Evolutionary conservation across 1,140 invertebrate species (phyloP).

Genomic region (Brachionus asplanchnoidis): DNA sequence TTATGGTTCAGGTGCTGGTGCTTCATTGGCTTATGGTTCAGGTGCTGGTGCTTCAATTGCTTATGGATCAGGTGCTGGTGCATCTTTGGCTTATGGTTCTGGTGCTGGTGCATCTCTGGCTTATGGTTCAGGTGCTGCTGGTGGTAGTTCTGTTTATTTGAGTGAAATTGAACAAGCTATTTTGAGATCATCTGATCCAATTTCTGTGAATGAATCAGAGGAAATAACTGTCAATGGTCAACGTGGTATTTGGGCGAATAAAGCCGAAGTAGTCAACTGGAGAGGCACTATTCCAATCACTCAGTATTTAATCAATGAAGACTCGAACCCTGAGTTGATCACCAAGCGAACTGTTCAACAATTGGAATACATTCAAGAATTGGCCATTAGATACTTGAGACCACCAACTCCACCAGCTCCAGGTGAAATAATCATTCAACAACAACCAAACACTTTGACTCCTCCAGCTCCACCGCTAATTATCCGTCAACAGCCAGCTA

Average conservation of each 20-base stretch:
- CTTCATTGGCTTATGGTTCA: neutral
- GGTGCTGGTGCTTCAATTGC: neutral
- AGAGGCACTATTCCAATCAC: constrained; percentile 25
- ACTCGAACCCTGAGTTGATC: constrained; percentile 35
- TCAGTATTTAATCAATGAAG: constrained; percentile 37
- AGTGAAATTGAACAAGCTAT: constrained; percentile 17
- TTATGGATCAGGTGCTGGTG: neutral
- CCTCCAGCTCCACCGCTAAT: constrained; percentile 40
- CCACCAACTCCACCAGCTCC: constrained; percentile 42
- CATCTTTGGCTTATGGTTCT: neutral
- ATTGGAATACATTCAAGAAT: constrained; percentile 34
- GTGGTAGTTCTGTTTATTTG: neutral
- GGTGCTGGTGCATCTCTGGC: neutral
- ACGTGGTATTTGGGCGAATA: constrained; percentile 36
- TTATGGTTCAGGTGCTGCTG: neutral
- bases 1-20: neutral
- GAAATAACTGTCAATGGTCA: constrained; percentile 39
- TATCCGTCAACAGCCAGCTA: constrained; percentile 38
- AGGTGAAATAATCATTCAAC: constrained; percentile 38
- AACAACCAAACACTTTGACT: neutral
- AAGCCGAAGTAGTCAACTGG: constrained; percentile 30
- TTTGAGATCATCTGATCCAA: constrained; percentile 32
- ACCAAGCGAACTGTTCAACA: neutral
- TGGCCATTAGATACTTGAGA: constrained; percentile 39
- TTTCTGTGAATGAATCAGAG: constrained; percentile 15